Base-by-base conservation (phyloP, 2,888 invertebrate genomes). In the Petrolisthes manimaculis region DNA sequence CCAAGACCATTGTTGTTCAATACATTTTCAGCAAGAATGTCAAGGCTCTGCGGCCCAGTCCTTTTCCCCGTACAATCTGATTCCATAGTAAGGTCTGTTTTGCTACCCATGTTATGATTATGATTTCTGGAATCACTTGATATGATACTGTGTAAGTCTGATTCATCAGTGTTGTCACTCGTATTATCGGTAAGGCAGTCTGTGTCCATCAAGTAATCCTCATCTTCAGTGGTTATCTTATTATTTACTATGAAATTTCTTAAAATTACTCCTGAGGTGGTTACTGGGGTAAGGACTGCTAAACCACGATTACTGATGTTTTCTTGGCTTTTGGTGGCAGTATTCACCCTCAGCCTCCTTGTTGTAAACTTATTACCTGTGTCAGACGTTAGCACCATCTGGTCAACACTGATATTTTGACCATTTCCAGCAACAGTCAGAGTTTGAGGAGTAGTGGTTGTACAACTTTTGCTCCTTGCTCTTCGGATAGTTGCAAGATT, bases 1-100 rank as follows among this genome's bases (percentile, higher is more conserved):
- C 24, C 53, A 18, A 86, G 71, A 74, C 86, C 81, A 74, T 69
- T 81, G 12, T 80, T 67, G 51, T 86, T 86, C 18, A 81, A 81
- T n/a, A 71, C 86, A 86, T 86, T 86, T 74, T 86, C 81, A 21
- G 86, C 80, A 53, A 86, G 81, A 75, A 86, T 61, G 8, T 86
- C 80, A n/a, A 81, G 80, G 75, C 14, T 74, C 51, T 74, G 69
- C 18, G 81, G 74, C 24, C 71, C 24, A 8, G 18, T 83, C 21
- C 53, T 53, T n/a, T 53, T 9, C 24, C 12, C 51, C 77, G 54
- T 51, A 51, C 75, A 81, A 21, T 85, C 82, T 51, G 85, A 69
- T 18, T 89, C 89, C 79, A 83, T 85, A 12, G 24, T 71, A 21
- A 80, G 51, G 21, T 83, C 78, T 9, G 37, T 74, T 37, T 61